A percentile compares a stretch with the other conserved stretches of the same genome.
These are phyloP conservation scores for Altica lythri DNA, from an alignment of 2,888 invertebrate genomes.

Conservation along the genomic window DNA sequence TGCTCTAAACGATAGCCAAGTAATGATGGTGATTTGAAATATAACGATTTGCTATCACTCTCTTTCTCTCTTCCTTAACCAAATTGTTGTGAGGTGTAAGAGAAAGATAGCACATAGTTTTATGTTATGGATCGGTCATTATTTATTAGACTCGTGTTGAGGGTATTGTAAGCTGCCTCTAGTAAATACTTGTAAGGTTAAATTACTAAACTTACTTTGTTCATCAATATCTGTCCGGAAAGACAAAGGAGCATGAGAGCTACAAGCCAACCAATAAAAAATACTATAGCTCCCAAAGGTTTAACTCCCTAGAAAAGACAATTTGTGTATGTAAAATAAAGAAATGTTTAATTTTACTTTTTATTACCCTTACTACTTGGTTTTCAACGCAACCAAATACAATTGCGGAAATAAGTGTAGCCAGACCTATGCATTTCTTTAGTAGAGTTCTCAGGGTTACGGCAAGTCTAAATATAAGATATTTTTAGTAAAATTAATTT, in stretches of 20 bases:
- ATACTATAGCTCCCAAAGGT: conserved; percentile 27
- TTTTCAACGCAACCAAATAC: conserved; percentile 33
- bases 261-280: conserved; percentile 30
- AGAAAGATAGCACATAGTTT: too few species aligned
- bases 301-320: conserved; percentile 16
- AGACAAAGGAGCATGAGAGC: conserved; percentile 33
- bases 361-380: conserved; percentile 27
- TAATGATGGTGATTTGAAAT: too few species aligned
- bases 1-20: too few species aligned
- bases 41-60: too few species aligned
- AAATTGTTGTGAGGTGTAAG: too few species aligned
- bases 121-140: too few species aligned
- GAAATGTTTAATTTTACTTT: too few species aligned
- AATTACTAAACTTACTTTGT: conserved; percentile 29
- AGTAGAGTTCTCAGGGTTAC: conserved; percentile 21
- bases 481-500: too few species aligned
- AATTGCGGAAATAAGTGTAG: conserved; percentile 29
- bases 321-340: background rate
- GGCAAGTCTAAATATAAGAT: conserved; percentile 19
- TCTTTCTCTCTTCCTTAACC: too few species aligned
- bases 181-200: background rate
- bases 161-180: background rate
- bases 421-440: conserved; percentile 27
- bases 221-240: conserved; percentile 35
- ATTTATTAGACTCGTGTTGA: too few species aligned